Percentiles rank a stretch among this genome's conserved stretches.
Conservation (phyloP, 30 jellyfish, hydroid and myxozoan genomes). For the Catostylus mosaicus region DNA sequence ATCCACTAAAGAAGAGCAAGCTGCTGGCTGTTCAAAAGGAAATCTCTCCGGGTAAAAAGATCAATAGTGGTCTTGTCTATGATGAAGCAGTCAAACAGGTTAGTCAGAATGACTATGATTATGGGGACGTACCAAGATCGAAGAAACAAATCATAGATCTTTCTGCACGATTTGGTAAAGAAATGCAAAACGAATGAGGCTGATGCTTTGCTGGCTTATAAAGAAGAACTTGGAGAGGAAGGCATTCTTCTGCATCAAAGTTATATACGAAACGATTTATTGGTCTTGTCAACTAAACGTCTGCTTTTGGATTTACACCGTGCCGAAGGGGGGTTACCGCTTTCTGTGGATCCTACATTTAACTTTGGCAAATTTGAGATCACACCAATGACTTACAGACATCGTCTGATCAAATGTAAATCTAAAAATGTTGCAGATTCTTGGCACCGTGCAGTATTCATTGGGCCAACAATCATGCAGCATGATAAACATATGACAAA, state of each 20-base stretch:
- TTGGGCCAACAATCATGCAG: no score
- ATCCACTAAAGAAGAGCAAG: conserved; percentile 13
- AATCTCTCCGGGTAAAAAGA: background rate
- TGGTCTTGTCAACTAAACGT: conserved; percentile 1
- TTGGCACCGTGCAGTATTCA: no score
- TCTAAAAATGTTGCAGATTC: no score
- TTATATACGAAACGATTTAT: background rate
- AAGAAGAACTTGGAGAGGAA: background rate
- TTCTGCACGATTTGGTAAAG: background rate
- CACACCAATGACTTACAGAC: no score
- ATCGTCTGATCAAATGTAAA: no score
- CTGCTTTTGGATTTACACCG: background rate
- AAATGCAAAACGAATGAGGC: background rate
- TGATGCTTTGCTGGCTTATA: conserved; percentile 1
- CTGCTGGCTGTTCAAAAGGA: background rate
- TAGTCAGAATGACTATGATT: background rate
- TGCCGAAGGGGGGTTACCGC: no score
- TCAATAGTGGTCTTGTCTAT: background rate
- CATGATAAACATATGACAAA: no score
- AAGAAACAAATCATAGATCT: conserved; percentile 5
- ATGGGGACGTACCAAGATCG: conserved; percentile 7
- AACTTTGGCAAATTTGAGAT: no score
- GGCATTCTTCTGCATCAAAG: background rate
- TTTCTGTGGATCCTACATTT: no score
- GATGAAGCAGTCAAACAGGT: background rate